Base-by-base conservation (phyloP, 2,888 invertebrate genomes). In the Rugalucina vietnamica region DNA sequence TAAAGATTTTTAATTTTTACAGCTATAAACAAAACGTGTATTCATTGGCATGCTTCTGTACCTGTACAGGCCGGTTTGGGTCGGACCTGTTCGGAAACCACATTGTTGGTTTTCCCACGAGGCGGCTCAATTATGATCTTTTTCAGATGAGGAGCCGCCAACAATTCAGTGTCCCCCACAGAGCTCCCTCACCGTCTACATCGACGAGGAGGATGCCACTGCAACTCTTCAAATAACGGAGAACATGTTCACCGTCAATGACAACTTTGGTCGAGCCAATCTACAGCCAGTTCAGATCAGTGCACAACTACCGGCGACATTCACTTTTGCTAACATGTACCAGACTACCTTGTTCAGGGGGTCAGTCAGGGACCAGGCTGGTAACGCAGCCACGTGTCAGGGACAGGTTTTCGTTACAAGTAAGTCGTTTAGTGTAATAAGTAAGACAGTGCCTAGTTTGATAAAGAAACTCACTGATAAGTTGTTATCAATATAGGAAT, bases 81-180 rank as follows among this genome's bases (percentile, higher is more conserved):
- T n/a, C n/a, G n/a, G n/a, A n/a, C n/a, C n/a, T n/a, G n/a, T n/a
- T n/a, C n/a, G n/a, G n/a, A n/a, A n/a, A n/a, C n/a, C n/a, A n/a
- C n/a, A n/a, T n/a, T n/a, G n/a, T n/a, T n/a, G n/a, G n/a, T n/a
- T n/a, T n/a, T n/a, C n/a, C n/a, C n/a, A n/a, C n/a, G n/a, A n/a
- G n/a, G n/a, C n/a, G n/a, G n/a, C n/a, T n/a, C n/a, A n/a, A n/a
- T n/a, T n/a, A n/a, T n/a, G n/a, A n/a, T 70, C 50, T 10, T 34
- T 79, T 86, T n/a, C 84, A 92, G 92, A 92, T 89, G 88, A 89
- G 27, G 81, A 77, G 21, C 90, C 90, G 10, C 93, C 93, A 4
- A 84, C 37, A 14, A 85, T 92, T 8, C 54, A 50, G 0, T 90
- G 89, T 69, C 90, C 90, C 3, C 5, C 27, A 4, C 77, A 12